Conservation (phyloP, 2,113 vertebrate genomes). For the Protobothrops flavoviridis region DNA sequence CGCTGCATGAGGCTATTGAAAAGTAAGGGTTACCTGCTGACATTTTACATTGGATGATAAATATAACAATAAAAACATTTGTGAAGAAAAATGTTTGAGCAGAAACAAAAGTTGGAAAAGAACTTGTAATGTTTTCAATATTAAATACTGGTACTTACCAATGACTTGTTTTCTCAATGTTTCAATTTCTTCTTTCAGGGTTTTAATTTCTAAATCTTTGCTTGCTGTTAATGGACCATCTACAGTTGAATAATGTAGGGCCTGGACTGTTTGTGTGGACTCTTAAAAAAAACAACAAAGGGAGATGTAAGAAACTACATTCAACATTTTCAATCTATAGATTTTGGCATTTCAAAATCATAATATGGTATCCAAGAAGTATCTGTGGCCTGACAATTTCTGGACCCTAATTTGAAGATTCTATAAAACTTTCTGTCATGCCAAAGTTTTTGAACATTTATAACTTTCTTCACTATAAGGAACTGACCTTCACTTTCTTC, state of each 20-base stretch:
- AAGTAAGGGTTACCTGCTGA: not conserved
- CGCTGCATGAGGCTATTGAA: not conserved
- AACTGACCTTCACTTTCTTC: not conserved
- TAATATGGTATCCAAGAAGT: not conserved
- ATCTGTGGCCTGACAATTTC: not conserved
- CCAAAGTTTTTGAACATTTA: not conserved
- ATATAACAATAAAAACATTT: not conserved
- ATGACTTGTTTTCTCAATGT: constrained; percentile 90
- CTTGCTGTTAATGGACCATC: constrained; percentile 75
- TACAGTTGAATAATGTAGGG: constrained; percentile 83
- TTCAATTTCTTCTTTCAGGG: constrained; percentile 93
- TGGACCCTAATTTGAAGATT: not conserved
- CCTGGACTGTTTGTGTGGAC: constrained; percentile 92
- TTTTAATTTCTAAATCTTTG: constrained; percentile 94
- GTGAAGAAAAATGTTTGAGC: not conserved
- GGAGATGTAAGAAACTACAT: not conserved
- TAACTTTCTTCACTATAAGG: not conserved
- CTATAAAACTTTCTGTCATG: not conserved
- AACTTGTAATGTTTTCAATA: not conserved
- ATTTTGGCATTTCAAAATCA: not conserved
- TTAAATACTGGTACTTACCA: constrained; percentile 70
- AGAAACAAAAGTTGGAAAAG: not conserved
- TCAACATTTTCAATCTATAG: not conserved
- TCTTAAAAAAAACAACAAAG: constrained; percentile 68
- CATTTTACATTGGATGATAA: not conserved